Conservation (phyloP, 2,113 vertebrate species). For the Epinephelus fuscoguttatus region DNA sequence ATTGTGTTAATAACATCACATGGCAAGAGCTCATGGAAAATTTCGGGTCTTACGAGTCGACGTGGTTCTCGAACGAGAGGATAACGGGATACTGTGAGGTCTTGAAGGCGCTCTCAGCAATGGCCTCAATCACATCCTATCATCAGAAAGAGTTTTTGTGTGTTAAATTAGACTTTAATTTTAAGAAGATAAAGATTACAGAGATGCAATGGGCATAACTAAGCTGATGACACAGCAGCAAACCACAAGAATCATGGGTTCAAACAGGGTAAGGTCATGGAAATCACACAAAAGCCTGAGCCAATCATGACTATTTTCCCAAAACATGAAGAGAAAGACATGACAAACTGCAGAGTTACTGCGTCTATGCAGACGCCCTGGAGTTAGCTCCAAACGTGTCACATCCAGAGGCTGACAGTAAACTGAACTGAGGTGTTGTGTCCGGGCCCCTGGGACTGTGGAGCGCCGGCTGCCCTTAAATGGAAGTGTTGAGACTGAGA, state of each 20-base stretch:
- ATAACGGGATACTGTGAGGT: slow-evolving; percentile 95
- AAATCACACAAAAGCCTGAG: background rate
- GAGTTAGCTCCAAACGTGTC: slow-evolving; percentile 9
- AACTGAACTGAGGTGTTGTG: slow-evolving; percentile 55
- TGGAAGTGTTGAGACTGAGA: slow-evolving; percentile 67
- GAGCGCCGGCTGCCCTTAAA: slow-evolving; percentile 72
- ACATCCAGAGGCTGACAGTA: slow-evolving; percentile 32
- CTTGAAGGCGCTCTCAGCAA: slow-evolving; percentile 98
- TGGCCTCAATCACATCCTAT: slow-evolving; percentile 97
- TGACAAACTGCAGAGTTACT: slow-evolving; percentile 38
- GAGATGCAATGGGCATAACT: background rate
- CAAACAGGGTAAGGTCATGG: background rate
- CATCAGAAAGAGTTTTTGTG: slow-evolving; percentile 20
- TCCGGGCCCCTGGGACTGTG: slow-evolving; percentile 33
- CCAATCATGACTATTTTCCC: background rate
- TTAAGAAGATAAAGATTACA: background rate
- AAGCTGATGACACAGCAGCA: background rate
- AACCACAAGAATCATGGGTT: background rate
- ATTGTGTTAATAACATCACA: slow-evolving; percentile 8
- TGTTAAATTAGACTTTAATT: background rate
- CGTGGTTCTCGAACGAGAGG: slow-evolving; percentile 98
- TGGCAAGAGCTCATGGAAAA: slow-evolving; percentile 11
- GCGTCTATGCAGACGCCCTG: background rate
- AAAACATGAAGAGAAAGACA: background rate
- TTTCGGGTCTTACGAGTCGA: slow-evolving; percentile 92